Base-by-base conservation (phyloP, 2,797 vertebrate species). In the Odontamblyopus lacepedii region DNA sequence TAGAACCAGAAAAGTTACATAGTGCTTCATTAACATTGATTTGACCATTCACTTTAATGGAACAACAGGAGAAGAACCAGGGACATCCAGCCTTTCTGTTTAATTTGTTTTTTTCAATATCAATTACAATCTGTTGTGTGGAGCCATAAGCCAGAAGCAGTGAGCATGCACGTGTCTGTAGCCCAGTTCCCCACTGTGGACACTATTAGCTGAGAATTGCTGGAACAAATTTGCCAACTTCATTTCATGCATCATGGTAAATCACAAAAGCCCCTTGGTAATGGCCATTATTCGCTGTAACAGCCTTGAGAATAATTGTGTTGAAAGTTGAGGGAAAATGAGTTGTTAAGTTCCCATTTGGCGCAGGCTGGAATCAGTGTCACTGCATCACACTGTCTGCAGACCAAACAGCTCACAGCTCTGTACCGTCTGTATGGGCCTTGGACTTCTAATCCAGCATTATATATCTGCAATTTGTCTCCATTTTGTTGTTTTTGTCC, bases 221-320 rank as follows among this genome's bases (percentile, higher is more conserved):
- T 83, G 84, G 71, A 75, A 81, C 87, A 85, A 86, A 90, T 89
- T 84, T 83, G 75, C 88, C 80, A 86, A 84, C 78, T 86, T 90
- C 77, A 91, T 91, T 92, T 92, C 90, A 91, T 87, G 90, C 87
- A 86, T 92, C 90, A 90, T 55, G 85, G 85, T 91, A 71, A 87
- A 90, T 91, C 83, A 87, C 62, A 73, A 84, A 83, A 74, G 78
- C 85, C 71, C 81, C 84, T 87, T 73, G 15, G 73, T 87, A 90
- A 88, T 89, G 76, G 83, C 78, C 82, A 83, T 84, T 84, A 85
- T 83, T 89, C 32, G 29, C 81, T 78, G 38, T 79, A 82, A 87
- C 68, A 27, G 78, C 77, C 76, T 82, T 67, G 72, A 79, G 83
- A 85, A 79, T 87, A 86, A 85, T 86, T 87, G 87, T 80, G 65